phyloP scores from a whole-genome alignment of 2,797 vertebrate species.

The Schizothorax lantsangensis region DNA sequence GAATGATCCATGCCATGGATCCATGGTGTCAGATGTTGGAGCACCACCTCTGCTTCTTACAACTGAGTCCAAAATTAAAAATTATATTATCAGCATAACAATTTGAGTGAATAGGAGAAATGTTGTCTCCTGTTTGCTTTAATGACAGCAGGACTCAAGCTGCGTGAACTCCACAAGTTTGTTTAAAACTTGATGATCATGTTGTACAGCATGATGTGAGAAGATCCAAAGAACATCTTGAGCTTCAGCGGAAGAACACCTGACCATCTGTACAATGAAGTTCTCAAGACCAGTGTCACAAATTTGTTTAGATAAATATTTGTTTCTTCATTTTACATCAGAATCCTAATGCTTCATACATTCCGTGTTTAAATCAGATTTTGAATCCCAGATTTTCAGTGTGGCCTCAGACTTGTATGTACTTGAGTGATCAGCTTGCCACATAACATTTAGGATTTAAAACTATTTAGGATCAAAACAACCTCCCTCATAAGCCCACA shows the following conservation, averaged over 20 bases:
- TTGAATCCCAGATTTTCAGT: background rate
- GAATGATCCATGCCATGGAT: background rate
- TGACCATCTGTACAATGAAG: background rate
- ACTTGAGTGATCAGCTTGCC: background rate
- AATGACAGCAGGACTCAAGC: background rate
- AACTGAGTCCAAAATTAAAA: background rate
- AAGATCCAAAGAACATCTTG: background rate
- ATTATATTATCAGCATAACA: background rate
- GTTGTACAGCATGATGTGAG: background rate
- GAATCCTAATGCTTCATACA: background rate
- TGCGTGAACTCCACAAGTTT: background rate
- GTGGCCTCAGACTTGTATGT: background rate
- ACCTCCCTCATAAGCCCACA: conserved; percentile 2
- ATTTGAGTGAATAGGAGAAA: background rate
- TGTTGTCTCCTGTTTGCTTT: background rate
- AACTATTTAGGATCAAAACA: background rate
- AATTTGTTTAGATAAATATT: background rate
- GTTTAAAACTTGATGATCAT: background rate
- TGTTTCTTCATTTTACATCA: background rate
- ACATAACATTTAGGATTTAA: conserved; percentile 9
- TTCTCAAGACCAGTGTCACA: background rate
- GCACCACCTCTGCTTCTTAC: background rate
- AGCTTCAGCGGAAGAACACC: background rate
- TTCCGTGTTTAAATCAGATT: background rate
- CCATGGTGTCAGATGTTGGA: background rate